Evolutionary conservation across 2,888 invertebrate species (phyloP).

Genomic region (Nymphalis c-album): DNA sequence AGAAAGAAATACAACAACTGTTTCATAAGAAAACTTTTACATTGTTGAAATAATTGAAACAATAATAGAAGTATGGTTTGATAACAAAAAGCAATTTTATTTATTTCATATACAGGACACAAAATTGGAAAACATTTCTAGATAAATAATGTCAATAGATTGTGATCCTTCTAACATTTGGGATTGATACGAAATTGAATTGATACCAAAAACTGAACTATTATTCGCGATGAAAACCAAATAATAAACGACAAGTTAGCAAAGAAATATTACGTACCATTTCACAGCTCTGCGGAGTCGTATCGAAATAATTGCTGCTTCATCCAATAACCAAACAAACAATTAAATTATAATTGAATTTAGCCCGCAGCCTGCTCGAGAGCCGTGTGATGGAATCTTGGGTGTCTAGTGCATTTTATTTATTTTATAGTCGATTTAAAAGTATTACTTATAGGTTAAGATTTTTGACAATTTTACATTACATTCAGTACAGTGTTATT

Average conservation of each 20-base stretch:
- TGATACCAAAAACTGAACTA: not conserved
- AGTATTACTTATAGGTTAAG: conserved; percentile 25
- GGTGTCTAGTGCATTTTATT: conserved; percentile 53
- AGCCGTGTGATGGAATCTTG: conserved; percentile 42
- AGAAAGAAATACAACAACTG: too few relatives aligned
- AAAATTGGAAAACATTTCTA: not conserved
- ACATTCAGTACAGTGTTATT: too few relatives aligned
- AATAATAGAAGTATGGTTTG: too few relatives aligned
- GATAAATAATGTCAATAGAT: not conserved
- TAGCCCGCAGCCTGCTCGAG: conserved; percentile 36
- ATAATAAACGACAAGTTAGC: conserved; percentile 9
- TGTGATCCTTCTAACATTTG: not conserved
- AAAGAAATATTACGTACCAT: conserved; percentile 24
- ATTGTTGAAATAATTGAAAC: too few relatives aligned
- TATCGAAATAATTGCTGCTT: conserved; percentile 35
- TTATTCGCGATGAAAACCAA: not conserved
- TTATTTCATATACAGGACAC: not conserved
- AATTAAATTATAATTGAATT: conserved; percentile 43
- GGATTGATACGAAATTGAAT: conserved; percentile 5
- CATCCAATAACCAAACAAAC: conserved; percentile 40
- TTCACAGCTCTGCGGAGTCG: conserved; percentile 13
- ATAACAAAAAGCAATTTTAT: too few relatives aligned
- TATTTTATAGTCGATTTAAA: conserved; percentile 46
- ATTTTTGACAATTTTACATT: not conserved
- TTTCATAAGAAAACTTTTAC: too few relatives aligned